Evolutionary conservation across 2,113 vertebrate genomes (phyloP), one percentile per base, ranked within the genome.

Genomic region (Cyprinodon brontotheroides): DNA sequence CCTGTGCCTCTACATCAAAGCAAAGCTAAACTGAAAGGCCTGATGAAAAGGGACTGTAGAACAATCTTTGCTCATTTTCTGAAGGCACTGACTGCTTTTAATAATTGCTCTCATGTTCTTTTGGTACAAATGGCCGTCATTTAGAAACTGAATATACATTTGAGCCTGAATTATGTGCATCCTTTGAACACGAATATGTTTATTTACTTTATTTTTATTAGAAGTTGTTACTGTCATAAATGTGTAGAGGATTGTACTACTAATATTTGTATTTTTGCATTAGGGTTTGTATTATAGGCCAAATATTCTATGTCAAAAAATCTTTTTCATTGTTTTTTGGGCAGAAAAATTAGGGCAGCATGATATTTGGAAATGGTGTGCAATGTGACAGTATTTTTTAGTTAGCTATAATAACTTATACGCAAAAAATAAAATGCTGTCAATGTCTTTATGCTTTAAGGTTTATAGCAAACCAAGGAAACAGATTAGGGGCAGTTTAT

Each of bases 1-100:
- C 43, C 57, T 65, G 70, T 61, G 71, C 65, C 74, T 61, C 61
- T 74, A 67, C 59, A 66, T 74, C 77, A 72, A 62, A 66, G 37
- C 71, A 75, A 70, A 76, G 77, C 67, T 41, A 29, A 79, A 67
- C 68, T 80, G n/a, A 68, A 74, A 83, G 70, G 60, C 75, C 17
- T 3, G 11, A 65, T 70, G 61, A 81, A 79, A 80, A 72, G 61
- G 65, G 65, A 69, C 36, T 1, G 13, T 70, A 40, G 70, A 83
- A 57, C 62, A 40, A 10, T 62, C 67, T 61, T 80, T 57, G 7
- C 15, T 83, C 43, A 29, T 68, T 82, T 62, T 73, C 61, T 20
- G 3, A 59, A 57, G 53, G 22, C 68, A 75, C 71, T 64, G 38
- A 65, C 57, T 65, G 47, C n/a, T 70, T 77, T 72, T 72, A 61